Evolutionary conservation across 2,888 invertebrate species (phyloP), one percentile per base, ranked within the genome.

Genomic region (Drosophila austrosaltans): DNA sequence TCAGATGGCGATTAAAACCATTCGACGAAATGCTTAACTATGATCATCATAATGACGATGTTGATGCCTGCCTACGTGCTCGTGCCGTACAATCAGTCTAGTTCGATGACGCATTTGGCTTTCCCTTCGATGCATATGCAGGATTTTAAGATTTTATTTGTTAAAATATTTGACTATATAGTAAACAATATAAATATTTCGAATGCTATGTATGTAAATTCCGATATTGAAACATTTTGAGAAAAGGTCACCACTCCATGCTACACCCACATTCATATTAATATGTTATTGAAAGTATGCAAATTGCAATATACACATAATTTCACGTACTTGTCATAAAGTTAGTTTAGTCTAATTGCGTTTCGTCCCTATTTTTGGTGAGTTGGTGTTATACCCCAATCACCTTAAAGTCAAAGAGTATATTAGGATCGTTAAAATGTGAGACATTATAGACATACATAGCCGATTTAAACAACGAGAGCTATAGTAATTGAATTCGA

Each of bases 241-340:
- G 22, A 12, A 48, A 48, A 48, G 48, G 25, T 48, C 48, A 48
- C 48, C 48, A 36, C 32, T 8, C 12, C 1, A 3, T 1, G 40
- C 40, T 3, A 36, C n/a, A 3, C 40, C 40, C 3, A 40, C 40
- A 40, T 3, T 40, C 22, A 48, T 22, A 12, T 3, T 3, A 48
- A 48, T n/a, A 40, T n/a, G 4, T 10, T 48, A 48, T 48, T 48
- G 48, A 22, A 62, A 40, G 53, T 60, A 53, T 20, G n/a, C 10
- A 28, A 42, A 44, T 60, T 56, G 53, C 56, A 48, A 66, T 57
- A 66, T 57, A 59, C 54, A 66, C 69, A 68, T 72, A 66, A 57
- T 63, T 75, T 64, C 77, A 84, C 84, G 80, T 84, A 82, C 69
- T 53, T 63, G 48, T 25, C 48, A 48, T 48, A 48, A 48, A 48